Base-by-base conservation (phyloP, 2,888 invertebrate genomes). In the Monopis laevigella region DNA sequence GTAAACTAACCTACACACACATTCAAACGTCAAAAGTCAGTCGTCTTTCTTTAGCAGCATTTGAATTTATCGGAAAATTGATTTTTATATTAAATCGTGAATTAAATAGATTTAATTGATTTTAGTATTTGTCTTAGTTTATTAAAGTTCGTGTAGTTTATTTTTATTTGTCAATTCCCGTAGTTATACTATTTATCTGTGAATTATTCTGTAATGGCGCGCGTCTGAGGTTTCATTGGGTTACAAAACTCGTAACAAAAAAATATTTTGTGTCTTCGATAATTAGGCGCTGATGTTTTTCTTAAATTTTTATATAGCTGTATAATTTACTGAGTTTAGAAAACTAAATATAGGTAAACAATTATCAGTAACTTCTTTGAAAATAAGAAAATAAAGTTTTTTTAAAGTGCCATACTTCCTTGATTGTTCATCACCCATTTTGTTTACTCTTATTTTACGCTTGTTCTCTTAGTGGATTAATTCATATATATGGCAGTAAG, bases 321-420 rank as follows among this genome's bases (percentile, higher is more conserved):
- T 54, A 46, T 43, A 46, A 48, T 48, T 48, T 51, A 51, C 44
- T 38, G 55, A 52, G 56, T 35, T 43, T 53, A 45, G 54, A 58
- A 53, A 43, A 48, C 48, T 42, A 50, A 42, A 49, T 54, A 47
- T 21, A 52, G 49, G 48, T 40, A 45, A 52, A 50, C 38, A 48
- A 54, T 40, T 41, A 47, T 36, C 41, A 42, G 27, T 50, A 45
- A 51, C 47, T 53, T 48, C 46, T 56, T 51, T 55, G 59, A 47
- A 56, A 74, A 64, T 72, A 74, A 61, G 62, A 58, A 75, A 66
- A 63, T 62, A 55, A 74, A 77, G 77, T 77, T 77, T 69, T 66
- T 32, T 32, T 65, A 68, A 63, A 59, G 41, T 27, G 24, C 11
- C 40, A 39, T 39, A 39, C 41, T 43, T 30, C 35, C 19, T 28